Percentiles rank a stretch among this genome's conserved stretches.
Conservation (phyloP, 2,888 invertebrate species). For the Apeira syringaria region DNA sequence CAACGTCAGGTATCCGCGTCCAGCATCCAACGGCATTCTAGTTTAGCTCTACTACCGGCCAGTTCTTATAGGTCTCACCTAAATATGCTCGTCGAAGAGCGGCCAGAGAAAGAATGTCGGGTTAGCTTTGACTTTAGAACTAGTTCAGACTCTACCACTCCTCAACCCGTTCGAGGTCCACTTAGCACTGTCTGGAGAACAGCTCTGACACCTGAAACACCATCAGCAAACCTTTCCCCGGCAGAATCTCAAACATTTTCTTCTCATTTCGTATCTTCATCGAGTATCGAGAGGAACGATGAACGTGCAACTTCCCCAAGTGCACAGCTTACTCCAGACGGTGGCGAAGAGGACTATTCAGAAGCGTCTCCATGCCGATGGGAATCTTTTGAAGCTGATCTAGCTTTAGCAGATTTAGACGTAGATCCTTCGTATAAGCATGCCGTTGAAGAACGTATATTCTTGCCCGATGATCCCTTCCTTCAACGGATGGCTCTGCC, state of each 20-base stretch:
- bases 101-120: slow-evolving; percentile 72
- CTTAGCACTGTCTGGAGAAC: slow-evolving; percentile 73
- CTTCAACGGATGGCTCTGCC: slow-evolving; percentile 77
- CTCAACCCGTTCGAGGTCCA: slow-evolving; percentile 69
- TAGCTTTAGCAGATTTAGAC: slow-evolving; percentile 85
- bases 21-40: slow-evolving; percentile 75
- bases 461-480: slow-evolving; percentile 83
- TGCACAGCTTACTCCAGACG: slow-evolving; percentile 84
- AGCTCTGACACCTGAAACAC: slow-evolving; percentile 86
- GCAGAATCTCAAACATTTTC: slow-evolving; percentile 85
- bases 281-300: slow-evolving; percentile 73
- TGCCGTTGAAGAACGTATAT: slow-evolving; percentile 85
- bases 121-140: slow-evolving; percentile 74
- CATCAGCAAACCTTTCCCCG: slow-evolving; percentile 86
- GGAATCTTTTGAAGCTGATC: slow-evolving; percentile 85
- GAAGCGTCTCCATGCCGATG: slow-evolving; percentile 81
- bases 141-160: slow-evolving; percentile 58
- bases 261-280: slow-evolving; percentile 84
- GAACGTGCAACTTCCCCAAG: slow-evolving; percentile 80
- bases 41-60: slow-evolving; percentile 73
- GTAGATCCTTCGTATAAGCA: slow-evolving; percentile 85
- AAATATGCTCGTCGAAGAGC: slow-evolving; percentile 76
- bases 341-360: slow-evolving; percentile 69
- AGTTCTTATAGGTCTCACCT: slow-evolving; percentile 77
- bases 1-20: slow-evolving; percentile 86